A percentile compares a stretch with the other conserved stretches of the same genome.
Conservation (phyloP, 2,113 vertebrate species). For the Hymenochirus boettgeri region DNA sequence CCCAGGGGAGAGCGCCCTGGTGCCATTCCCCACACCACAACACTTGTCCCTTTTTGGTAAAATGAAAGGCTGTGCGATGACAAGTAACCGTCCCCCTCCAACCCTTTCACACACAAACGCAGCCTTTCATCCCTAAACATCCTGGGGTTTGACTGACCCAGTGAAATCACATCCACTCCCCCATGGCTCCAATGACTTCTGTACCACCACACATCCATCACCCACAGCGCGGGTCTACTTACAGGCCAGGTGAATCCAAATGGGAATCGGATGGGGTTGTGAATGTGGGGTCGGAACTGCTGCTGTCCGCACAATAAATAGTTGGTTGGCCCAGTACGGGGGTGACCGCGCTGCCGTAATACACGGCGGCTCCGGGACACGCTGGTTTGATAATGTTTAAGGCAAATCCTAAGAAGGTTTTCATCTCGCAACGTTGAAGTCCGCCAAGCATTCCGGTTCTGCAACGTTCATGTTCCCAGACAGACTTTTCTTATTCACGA, state of each 20-base stretch:
- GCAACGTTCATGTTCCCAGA: slow-evolving; percentile 84
- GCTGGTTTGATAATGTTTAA: slow-evolving; percentile 94
- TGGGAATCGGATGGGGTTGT: slow-evolving; percentile 88
- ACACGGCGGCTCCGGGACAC: slow-evolving; percentile 96
- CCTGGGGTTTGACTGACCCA: slow-evolving; percentile 13
- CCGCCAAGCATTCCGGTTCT: slow-evolving; percentile 58
- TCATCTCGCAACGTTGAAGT: slow-evolving; percentile 87
- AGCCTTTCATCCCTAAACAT: slow-evolving; percentile 11
- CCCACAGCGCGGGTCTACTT: slow-evolving; percentile 62
- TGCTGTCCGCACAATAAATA: slow-evolving; percentile 86
- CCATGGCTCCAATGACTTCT: too few species aligned
- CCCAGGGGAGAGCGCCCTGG: slow-evolving; percentile 42
- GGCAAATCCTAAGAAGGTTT: slow-evolving; percentile 96
- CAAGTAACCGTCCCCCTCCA: too few species aligned
- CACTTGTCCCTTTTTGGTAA: slow-evolving; percentile 38
- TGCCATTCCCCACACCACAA: slow-evolving; percentile 61
- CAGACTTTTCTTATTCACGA: slow-evolving; percentile 90
- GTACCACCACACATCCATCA: too few species aligned
- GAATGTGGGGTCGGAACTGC: slow-evolving; percentile 74
- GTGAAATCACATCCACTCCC: too few species aligned
- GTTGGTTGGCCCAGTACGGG: slow-evolving; percentile 93
- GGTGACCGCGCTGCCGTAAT: slow-evolving; percentile 93
- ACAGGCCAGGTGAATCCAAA: slow-evolving; percentile 98
- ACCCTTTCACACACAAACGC: slow-evolving; percentile 14
- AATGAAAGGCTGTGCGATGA: neutral